These are phyloP conservation scores for Acridotheres tristis DNA, from an alignment of 2,797 vertebrate genomes.

Conservation along the genomic window DNA sequence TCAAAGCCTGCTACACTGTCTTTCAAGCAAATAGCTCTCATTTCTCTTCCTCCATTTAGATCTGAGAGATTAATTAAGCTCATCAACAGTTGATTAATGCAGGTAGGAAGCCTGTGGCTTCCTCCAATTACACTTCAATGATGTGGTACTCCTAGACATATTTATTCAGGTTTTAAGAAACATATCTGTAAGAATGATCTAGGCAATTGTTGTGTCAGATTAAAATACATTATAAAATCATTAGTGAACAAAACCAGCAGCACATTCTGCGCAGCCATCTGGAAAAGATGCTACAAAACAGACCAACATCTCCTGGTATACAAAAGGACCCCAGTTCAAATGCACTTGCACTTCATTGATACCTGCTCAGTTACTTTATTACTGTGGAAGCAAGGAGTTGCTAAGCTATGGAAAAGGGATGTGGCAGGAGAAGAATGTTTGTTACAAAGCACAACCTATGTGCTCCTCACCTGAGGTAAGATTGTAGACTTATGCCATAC, in stretches of 20 bases:
- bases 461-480: background rate
- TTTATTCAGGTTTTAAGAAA: conserved; percentile 46
- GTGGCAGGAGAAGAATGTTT: background rate
- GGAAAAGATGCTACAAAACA: conserved; percentile 42
- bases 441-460: background rate
- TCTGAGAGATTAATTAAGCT: conserved; percentile 62
- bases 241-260: conserved; percentile 42
- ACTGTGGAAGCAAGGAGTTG: background rate
- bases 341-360: background rate
- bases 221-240: conserved; percentile 59
- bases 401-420: background rate
- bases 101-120: conserved; percentile 60
- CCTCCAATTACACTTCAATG: conserved; percentile 45
- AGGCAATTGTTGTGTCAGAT: conserved; percentile 17
- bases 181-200: conserved; percentile 34
- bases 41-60: conserved; percentile 53
- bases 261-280: conserved; percentile 27
- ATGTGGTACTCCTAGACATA: conserved; percentile 1
- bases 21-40: conserved; percentile 45
- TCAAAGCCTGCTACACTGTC: background rate
- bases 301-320: background rate
- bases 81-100: conserved; percentile 60
- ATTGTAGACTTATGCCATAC: background rate
- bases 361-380: background rate
- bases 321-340: background rate